phyloP scores from a whole-genome alignment of 2,888 invertebrate species.

The Chalcis sispes region DNA sequence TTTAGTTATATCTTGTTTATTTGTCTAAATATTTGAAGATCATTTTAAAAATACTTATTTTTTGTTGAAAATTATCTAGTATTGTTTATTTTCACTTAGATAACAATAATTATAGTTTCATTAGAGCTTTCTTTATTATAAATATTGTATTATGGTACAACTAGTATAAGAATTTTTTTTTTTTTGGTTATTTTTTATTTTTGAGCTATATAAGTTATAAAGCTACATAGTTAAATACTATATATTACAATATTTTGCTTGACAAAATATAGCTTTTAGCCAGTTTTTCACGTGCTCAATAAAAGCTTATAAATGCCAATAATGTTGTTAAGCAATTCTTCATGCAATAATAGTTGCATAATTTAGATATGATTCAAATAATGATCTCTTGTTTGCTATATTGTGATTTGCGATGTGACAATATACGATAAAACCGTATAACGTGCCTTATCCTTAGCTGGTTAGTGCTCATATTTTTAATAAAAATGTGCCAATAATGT shows the following conservation, averaged over 20 bases:
- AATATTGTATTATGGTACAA: neutral
- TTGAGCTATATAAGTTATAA: constrained; percentile 18
- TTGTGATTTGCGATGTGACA: constrained; percentile 19
- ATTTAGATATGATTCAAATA: constrained; percentile 20
- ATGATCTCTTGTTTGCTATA: constrained; percentile 40
- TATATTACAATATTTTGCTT: constrained; percentile 16
- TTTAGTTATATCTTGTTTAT: constrained; percentile 19
- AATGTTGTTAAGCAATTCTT: constrained; percentile 27
- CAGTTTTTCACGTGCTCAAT: constrained; percentile 20
- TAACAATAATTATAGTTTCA: constrained; percentile 1
- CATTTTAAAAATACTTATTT: constrained; percentile 46
- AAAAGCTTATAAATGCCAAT: constrained; percentile 21
- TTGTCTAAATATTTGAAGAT: constrained; percentile 2
- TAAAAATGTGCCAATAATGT: constrained; percentile 50
- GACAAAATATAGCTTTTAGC: constrained; percentile 29
- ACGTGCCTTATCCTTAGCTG: constrained; percentile 35
- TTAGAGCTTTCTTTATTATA: constrained; percentile 32
- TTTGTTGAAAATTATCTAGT: constrained; percentile 42
- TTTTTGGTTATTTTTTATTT: constrained; percentile 26
- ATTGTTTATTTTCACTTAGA: constrained; percentile 54
- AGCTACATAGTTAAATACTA: constrained; percentile 3
- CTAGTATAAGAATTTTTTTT: constrained; percentile 16
- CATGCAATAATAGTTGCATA: constrained; percentile 39
- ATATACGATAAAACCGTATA: neutral
- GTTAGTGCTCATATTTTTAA: constrained; percentile 3